Conservation (phyloP, 2,888 invertebrate species). For the Zaprionus obscuricornis region DNA sequence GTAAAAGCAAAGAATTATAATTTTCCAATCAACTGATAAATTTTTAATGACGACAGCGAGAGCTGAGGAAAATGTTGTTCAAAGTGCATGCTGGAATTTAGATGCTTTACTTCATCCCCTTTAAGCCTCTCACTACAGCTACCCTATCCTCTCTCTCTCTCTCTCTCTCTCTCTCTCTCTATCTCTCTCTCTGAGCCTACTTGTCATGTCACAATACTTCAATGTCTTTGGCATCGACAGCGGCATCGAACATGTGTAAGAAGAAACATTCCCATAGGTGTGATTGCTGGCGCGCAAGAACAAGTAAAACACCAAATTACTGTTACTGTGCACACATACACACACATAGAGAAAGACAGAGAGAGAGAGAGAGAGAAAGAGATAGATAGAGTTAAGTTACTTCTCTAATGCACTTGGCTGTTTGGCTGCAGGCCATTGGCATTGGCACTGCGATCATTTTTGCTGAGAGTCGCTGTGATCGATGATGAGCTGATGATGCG, state of each 20-base stretch:
- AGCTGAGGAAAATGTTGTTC: conserved; percentile 66
- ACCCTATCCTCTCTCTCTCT: too few species aligned
- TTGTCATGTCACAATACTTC: too few species aligned
- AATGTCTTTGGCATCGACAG: conserved; percentile 20
- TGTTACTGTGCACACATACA: conserved; percentile 50
- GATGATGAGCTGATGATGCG: conserved; percentile 68
- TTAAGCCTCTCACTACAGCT: neutral
- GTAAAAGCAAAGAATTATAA: conserved; percentile 77
- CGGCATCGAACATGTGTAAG: conserved; percentile 66
- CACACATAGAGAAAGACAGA: neutral
- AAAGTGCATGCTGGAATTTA: conserved; percentile 73
- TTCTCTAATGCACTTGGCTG: conserved; percentile 56
- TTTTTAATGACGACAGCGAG: conserved; percentile 63
- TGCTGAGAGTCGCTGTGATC: conserved; percentile 61
- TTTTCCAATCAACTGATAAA: conserved; percentile 78
- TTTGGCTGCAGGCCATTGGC: conserved; percentile 54
- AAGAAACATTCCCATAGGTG: conserved; percentile 77
- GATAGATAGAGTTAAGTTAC: neutral
- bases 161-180: too few species aligned
- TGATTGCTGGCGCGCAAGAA: conserved; percentile 77
- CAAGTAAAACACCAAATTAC: conserved; percentile 77
- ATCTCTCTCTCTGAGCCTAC: too few species aligned
- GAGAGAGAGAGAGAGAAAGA: neutral
- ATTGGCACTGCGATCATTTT: conserved; percentile 15
- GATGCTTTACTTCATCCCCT: conserved; percentile 11